Conservation (phyloP, 2,797 vertebrate genomes). For the Oryzias sinensis region DNA sequence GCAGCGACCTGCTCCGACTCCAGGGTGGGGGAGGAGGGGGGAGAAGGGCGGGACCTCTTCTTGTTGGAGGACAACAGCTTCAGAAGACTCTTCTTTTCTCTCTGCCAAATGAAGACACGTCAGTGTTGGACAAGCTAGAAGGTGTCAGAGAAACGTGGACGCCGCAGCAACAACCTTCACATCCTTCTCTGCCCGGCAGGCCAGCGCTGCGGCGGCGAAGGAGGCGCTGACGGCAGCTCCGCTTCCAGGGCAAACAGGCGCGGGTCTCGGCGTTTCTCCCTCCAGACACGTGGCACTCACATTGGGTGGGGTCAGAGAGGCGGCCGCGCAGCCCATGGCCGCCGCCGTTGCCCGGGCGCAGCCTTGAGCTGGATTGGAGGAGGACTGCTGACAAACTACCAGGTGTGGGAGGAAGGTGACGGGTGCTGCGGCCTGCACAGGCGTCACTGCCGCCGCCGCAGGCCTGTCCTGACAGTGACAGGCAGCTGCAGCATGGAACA, state of each 20-base stretch:
- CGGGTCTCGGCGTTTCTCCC: slow-evolving; percentile 77
- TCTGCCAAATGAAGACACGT: slow-evolving; percentile 70
- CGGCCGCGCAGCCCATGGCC: slow-evolving; percentile 83
- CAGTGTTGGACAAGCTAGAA: slow-evolving; percentile 1
- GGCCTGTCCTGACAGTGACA: slow-evolving; percentile 92
- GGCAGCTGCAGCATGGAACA: slow-evolving; percentile 72
- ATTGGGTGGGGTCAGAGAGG: slow-evolving; percentile 83
- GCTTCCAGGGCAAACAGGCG: slow-evolving; percentile 72
- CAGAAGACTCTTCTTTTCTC: slow-evolving; percentile 95
- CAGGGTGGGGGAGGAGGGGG: slow-evolving; percentile 91
- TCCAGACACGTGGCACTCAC: slow-evolving; percentile 82
- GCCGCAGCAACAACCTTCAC: slow-evolving; percentile 77
- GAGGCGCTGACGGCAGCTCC: slow-evolving; percentile 61
- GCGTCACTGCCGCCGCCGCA: slow-evolving; percentile 87
- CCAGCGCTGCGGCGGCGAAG: slow-evolving; percentile 66
- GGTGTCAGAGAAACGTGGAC: no score
- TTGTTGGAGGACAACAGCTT: slow-evolving; percentile 95
- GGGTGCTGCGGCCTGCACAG: slow-evolving; percentile 86
- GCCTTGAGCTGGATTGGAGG: slow-evolving; percentile 74
- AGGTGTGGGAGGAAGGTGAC: slow-evolving; percentile 80
- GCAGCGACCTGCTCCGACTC: slow-evolving; percentile 84
- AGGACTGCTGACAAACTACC: slow-evolving; percentile 79
- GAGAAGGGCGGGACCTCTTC: slow-evolving; percentile 89
- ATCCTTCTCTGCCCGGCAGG: slow-evolving; percentile 88
- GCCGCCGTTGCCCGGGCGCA: slow-evolving; percentile 71